Base-by-base conservation (phyloP, 2,797 vertebrate species). In the Typhlichthys subterraneus region DNA sequence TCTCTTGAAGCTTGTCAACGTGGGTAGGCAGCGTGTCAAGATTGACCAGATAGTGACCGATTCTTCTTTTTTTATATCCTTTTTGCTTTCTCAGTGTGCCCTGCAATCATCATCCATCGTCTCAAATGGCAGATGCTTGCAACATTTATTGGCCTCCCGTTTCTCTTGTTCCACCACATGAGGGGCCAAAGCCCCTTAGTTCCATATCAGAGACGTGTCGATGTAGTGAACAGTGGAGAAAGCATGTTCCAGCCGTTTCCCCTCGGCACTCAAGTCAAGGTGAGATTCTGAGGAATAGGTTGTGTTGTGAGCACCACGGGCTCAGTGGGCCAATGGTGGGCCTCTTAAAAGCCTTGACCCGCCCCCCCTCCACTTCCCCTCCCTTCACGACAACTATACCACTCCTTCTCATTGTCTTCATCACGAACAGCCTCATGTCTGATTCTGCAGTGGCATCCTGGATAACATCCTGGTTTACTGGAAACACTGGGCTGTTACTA, bases 11-110 rank as follows among this genome's bases (percentile, higher is more conserved):
- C 81, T 85, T 89, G 89, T 92, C 89, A 85, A 59, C 72, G 83
- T 79, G 64, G 80, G 91, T 89, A 89, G 83, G 82, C 73, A 76
- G 69, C 74, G 72, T 87, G 81, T 88, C 92, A 81, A 64, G 75
- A 84, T 70, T 85, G 77, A 88, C 90, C 75, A 85, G 87, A 89
- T 85, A 74, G 72, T 71, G 65, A 77, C 67, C 60, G 82, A 89
- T 91, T 89, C 83, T 77, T 87, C 23, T 23, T 23, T 3, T 23
- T 23, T 3, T 3, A 23, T 85, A 73, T 63, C 79, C 60, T 80
- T 81, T 77, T 61, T 76, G 78, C 82, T 84, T 85, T 68, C 78
- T 84, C 81, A 31, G 73, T 74, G 70, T 61, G 70, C 75, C 59
- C n/a, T 55, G 69, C 87, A 88, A 87, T 90, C 88, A 89, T 87